Evolutionary conservation across 2,113 vertebrate species (phyloP).

Genomic region (Oceanodroma tethys): DNA sequence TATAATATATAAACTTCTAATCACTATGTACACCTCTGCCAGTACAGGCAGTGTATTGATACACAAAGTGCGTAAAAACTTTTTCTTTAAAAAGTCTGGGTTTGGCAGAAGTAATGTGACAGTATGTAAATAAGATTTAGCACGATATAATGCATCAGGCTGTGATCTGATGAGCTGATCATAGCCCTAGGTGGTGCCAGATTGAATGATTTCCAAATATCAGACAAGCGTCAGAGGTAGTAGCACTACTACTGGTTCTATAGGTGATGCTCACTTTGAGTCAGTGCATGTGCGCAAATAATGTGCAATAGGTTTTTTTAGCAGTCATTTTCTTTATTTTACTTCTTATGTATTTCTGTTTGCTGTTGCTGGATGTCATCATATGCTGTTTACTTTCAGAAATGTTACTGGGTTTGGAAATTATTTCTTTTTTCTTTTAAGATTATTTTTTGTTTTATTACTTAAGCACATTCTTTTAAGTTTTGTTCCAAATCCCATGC

Average conservation of each 20-base stretch:
- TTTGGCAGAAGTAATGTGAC: not conserved
- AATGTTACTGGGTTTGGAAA: not conserved
- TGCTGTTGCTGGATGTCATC: not conserved
- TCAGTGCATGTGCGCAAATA: not conserved
- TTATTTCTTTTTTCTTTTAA: not conserved
- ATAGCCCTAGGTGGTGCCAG: not conserved
- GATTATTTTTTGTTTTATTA: not conserved
- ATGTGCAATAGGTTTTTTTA: not conserved
- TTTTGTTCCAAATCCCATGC: not conserved
- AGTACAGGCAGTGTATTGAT: not conserved
- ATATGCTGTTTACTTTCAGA: not conserved
- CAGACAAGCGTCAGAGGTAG: not conserved
- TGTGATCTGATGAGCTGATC: not conserved
- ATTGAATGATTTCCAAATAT: not conserved
- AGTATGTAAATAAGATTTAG: not conserved
- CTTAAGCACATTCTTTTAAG: not conserved
- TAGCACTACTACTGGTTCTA: not conserved
- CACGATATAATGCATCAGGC: not conserved
- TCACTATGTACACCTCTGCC: not conserved
- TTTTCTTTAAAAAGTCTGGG: not conserved
- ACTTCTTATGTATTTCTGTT: not conserved
- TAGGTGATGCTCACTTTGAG: not conserved
- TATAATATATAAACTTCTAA: not conserved
- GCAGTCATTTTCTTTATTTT: not conserved
- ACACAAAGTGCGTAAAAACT: not conserved